Evolutionary conservation across 2,113 vertebrate species (phyloP), one percentile per base, ranked within the genome.

Genomic region (Petrocephalus microphthalmus): DNA sequence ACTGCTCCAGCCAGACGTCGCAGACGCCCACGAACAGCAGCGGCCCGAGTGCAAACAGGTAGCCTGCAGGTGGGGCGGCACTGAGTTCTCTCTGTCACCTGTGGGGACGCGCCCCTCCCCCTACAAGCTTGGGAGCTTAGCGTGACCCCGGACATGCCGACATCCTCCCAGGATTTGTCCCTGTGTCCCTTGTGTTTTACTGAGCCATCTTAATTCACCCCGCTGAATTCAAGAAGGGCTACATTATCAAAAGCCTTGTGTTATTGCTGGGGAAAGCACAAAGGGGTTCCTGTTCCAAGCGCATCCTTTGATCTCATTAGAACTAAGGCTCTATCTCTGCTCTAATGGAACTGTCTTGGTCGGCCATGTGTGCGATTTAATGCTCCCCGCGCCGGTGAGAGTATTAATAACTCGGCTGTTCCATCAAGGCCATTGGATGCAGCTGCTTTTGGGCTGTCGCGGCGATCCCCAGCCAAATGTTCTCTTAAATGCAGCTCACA

Each of bases 11-110:
- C 97, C 98, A 99, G 86, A 99, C 95, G 0, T 99, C 98, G 0
- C 97, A 99, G 93, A 99, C 93, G 42, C 97, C 97, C 91, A 99
- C 96, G 0, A 99, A 99, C 54, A 99, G 93, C 90, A 99, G 94
- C 0, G 98, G 98, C 0, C 98, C 97, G 91, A 99, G 90, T 51
- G 98, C 98, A 0, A 99, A 94, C 86, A 99, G 94, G 90, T 99
- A 99, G 25, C 98, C 98, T 99, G 94, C 0, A 88, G 8, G 37
- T n/a, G 54, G 29, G 52, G 81, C 84, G 6, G 67, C 52, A 88
- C 17, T 45, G 6, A 87, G 56, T 33, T 86, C 42, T n/a, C 5
- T 84, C 74, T 2, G 15, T 29, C 56, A 54, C 8, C 78, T 49
- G 47, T 42, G 45, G 81, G 51, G 56, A 60, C n/a, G 20, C 1